Evolutionary conservation across 2,888 invertebrate genomes (phyloP), one percentile per base, ranked within the genome.

Genomic region (Mongoloraphidia duomilia): DNA sequence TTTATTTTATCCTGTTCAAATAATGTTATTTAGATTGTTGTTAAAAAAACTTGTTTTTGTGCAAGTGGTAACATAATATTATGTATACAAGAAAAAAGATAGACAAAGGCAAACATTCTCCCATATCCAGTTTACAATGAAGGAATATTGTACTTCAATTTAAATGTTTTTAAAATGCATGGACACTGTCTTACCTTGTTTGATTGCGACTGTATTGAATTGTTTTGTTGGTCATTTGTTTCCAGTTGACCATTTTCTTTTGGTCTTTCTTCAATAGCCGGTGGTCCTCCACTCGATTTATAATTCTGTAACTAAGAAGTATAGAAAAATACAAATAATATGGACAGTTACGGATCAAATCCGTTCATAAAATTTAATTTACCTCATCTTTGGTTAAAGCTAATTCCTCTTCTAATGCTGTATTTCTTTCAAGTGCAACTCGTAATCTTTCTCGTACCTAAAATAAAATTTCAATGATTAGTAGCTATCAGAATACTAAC

Each of bases 311-410:
- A 76, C 86, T 87, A 67, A 37, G 38, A 37, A 48, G 47, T 37
- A 34, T 8, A 35, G 26, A 49, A 35, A 37, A 44, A 12, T 39
- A 35, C 13, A 40, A 33, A 26, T 37, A 41, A 13, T 13, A 34
- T 49, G 38, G 9, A 41, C 12, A 17, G 12, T 38, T 26, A 36
- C 10, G 10, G 48, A 39, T 33, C 34, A 42, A 47, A 45, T 41
- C 38, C 26, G 36, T 36, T 35, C 34, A 44, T n/a, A 40, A 49
- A 26, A 34, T n/a, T 42, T 35, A 14, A 65, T 72, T 74, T 71
- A 93, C 92, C 81, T 96, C 96, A 72, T 95, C 93, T 82, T 92
- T 94, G 79, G 92, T 89, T 72, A 84, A 77, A 61, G 85, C 81
- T 67, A 98, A 76, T 74, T 98, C 96, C 68, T 96, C 94, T 75